Percentiles rank a stretch among this genome's conserved stretches.
phyloP scores from a whole-genome alignment of 1,140 invertebrate species.

The Drosophila carrolli region DNA sequence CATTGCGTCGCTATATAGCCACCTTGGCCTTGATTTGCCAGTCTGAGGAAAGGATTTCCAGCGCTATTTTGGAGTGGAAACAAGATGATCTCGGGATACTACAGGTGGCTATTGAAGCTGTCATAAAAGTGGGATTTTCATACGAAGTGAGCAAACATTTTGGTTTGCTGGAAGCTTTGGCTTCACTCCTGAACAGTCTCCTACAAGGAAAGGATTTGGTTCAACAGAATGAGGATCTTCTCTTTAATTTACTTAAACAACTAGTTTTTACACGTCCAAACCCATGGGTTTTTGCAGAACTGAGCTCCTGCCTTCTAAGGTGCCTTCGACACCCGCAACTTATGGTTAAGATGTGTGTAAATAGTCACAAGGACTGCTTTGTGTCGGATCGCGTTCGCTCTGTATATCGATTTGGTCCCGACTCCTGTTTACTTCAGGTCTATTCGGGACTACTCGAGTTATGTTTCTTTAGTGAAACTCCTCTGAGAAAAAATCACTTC shows the following conservation, averaged over 20 bases:
- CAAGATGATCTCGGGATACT: conserved; percentile 51
- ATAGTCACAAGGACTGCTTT: conserved; percentile 58
- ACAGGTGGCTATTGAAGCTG: conserved; percentile 56
- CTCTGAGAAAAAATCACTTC: conserved; percentile 50
- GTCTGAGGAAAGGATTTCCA: conserved; percentile 26
- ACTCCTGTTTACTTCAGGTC: conserved; percentile 74
- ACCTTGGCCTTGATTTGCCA: conserved; percentile 64
- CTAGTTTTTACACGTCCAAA: conserved; percentile 70
- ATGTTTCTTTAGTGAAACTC: conserved; percentile 54
- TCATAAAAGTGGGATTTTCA: conserved; percentile 66
- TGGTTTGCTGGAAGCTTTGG: conserved; percentile 65
- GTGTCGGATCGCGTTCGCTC: conserved; percentile 66
- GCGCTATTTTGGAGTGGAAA: conserved; percentile 40
- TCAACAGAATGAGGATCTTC: neutral
- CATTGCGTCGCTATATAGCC: conserved; percentile 68
- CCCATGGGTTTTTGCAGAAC: conserved; percentile 66
- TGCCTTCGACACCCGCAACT: conserved; percentile 34
- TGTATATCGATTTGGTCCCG: conserved; percentile 64
- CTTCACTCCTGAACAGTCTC: conserved; percentile 51
- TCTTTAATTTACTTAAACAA: conserved; percentile 66
- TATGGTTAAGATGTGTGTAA: conserved; percentile 54
- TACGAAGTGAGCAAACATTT: conserved; percentile 65
- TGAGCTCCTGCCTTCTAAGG: conserved; percentile 61
- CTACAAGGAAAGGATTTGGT: conserved; percentile 6
- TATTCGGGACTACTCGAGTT: conserved; percentile 73